Evolutionary conservation across 1,140 invertebrate species (phyloP).

Genomic region (Drosophila insularis): DNA sequence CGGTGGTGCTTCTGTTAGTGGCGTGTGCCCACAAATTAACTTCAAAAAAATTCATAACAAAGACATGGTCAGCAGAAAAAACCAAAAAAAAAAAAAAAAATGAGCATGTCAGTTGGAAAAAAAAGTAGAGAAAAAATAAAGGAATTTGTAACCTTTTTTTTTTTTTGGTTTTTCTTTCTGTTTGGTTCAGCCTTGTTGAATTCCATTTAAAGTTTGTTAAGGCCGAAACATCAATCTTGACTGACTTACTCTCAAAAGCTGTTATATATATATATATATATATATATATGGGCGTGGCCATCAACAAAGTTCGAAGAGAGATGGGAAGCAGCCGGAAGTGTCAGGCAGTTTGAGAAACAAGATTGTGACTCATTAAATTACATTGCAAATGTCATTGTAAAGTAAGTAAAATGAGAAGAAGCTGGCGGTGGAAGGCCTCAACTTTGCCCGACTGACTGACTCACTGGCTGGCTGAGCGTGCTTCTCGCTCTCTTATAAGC

Average conservation of each 20-base stretch:
- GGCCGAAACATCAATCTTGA: constrained; percentile 70
- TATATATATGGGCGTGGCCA: constrained; percentile 37
- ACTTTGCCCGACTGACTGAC: constrained; percentile 21
- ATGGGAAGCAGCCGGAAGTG: constrained; percentile 54
- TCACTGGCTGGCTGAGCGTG: constrained; percentile 26
- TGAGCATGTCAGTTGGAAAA: not conserved
- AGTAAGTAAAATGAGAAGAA: constrained; percentile 66
- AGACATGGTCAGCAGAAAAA: constrained; percentile 75
- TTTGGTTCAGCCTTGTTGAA: constrained; percentile 39
- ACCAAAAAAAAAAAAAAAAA: constrained; percentile 8
- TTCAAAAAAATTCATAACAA: constrained; percentile 66
- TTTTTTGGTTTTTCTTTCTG: constrained; percentile 24
- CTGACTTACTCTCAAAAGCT: constrained; percentile 57
- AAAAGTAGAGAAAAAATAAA: not conserved
- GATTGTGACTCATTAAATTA: constrained; percentile 81
- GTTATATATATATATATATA: constrained; percentile 57
- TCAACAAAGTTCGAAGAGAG: constrained; percentile 7
- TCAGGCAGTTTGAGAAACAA: constrained; percentile 76
- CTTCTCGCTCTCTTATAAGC: constrained; percentile 37
- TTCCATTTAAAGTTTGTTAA: constrained; percentile 70
- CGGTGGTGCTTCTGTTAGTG: constrained; percentile 4
- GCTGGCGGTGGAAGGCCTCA: constrained; percentile 12
- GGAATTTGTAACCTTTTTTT: constrained; percentile 13
- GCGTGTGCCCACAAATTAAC: constrained; percentile 71
- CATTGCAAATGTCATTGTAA: constrained; percentile 80